phyloP scores from a whole-genome alignment of 1,140 invertebrate species.

The Drosophila repleta region DNA sequence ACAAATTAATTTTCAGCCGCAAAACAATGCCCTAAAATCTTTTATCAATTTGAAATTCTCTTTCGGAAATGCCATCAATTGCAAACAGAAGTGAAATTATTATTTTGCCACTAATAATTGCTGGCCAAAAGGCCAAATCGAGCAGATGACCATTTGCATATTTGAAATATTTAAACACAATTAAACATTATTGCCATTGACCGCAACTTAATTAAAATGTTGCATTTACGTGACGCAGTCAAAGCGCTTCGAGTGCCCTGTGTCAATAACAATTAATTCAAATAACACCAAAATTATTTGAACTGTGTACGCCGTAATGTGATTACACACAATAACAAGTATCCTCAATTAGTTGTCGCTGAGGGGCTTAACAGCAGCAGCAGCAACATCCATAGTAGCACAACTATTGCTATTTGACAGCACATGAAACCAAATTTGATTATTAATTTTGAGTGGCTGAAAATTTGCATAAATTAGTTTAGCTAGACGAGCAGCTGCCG shows the following conservation, averaged over 20 bases:
- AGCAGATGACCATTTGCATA: constrained; percentile 37
- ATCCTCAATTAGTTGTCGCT: constrained; percentile 48
- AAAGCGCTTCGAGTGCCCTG: constrained; percentile 7
- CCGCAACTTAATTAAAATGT: constrained; percentile 76
- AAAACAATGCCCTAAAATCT: constrained; percentile 14
- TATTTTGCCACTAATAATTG: constrained; percentile 12
- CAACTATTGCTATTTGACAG: constrained; percentile 17
- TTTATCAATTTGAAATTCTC: constrained; percentile 26
- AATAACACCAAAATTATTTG: constrained; percentile 35
- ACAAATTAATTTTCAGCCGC: constrained; percentile 41
- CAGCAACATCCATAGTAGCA: constrained; percentile 4
- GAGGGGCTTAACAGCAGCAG: constrained; percentile 15
- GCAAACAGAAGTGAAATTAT: constrained; percentile 38
- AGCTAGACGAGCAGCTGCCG: constrained; percentile 43
- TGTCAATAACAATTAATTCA: constrained; percentile 15
- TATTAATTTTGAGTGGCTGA: constrained; percentile 47
- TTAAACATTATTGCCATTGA: constrained; percentile 54
- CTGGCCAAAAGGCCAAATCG: constrained; percentile 12
- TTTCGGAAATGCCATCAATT: constrained; percentile 21
- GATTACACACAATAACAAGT: constrained; percentile 36
- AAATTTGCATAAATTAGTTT: constrained; percentile 60
- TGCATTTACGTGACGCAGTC: constrained; percentile 53
- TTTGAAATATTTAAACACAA: constrained; percentile 61
- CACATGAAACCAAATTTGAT: constrained; percentile 37
- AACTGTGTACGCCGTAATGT: constrained; percentile 35